Evolutionary conservation across 92 coral and sea anemone genomes (phyloP).

Genomic region (Metridium senile): DNA sequence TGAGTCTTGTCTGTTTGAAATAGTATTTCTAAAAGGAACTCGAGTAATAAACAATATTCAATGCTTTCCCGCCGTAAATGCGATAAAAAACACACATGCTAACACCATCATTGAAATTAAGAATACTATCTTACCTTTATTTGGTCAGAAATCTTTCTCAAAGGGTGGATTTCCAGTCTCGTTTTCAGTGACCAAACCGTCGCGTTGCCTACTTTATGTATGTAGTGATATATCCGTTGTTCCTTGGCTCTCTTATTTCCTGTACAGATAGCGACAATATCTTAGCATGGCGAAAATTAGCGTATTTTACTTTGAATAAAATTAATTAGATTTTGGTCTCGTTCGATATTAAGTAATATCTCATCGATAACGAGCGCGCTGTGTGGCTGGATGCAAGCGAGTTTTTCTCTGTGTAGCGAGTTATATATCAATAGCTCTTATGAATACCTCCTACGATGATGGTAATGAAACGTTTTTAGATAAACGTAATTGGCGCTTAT

Average conservation of each 20-base stretch:
- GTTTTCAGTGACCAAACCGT: too few species aligned
- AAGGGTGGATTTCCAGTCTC: too few species aligned
- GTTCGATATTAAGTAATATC: not conserved
- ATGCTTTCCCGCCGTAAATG: too few species aligned
- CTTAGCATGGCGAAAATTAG: constrained; percentile 25
- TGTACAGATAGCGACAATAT: constrained; percentile 3
- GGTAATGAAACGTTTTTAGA: constrained; percentile 25
- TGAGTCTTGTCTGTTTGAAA: too few species aligned
- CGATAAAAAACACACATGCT: too few species aligned
- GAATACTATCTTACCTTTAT: too few species aligned
- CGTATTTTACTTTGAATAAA: constrained; percentile 15
- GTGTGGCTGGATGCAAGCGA: not conserved
- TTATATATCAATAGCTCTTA: not conserved
- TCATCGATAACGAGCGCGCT: constrained; percentile 2
- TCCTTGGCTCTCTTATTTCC: constrained; percentile 14
- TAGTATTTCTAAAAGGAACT: too few species aligned
- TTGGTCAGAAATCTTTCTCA: too few species aligned
- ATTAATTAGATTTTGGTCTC: constrained; percentile 17
- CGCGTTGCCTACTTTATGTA: too few species aligned
- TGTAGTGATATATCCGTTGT: not conserved
- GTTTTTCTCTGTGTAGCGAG: not conserved
- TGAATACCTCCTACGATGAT: constrained; percentile 7
- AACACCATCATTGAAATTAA: too few species aligned
- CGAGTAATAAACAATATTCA: too few species aligned
- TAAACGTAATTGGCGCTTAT: constrained; percentile 17